Evolutionary conservation across 1,140 invertebrate genomes (phyloP).

Genomic region (Macrostomum lignano): DNA sequence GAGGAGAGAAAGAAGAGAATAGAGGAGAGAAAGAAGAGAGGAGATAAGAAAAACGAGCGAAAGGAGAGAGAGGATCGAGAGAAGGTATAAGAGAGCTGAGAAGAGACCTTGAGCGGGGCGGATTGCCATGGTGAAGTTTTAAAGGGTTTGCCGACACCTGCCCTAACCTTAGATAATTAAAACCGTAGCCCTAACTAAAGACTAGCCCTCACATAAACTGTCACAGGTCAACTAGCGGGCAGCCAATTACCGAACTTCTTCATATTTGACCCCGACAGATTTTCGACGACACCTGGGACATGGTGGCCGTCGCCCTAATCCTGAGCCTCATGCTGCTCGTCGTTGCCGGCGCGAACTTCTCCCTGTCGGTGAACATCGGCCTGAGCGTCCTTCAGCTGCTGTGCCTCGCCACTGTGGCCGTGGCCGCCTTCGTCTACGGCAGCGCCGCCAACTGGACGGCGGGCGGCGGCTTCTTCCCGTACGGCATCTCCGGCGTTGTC

Average conservation of each 20-base stretch:
- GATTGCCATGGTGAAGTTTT: too few species aligned
- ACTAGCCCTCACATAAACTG: too few species aligned
- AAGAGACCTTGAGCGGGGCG: too few species aligned
- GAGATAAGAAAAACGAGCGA: too few species aligned
- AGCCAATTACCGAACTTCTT: conserved; percentile 15
- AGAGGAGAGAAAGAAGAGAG: too few species aligned
- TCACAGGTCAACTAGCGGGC: too few species aligned
- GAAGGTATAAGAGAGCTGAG: too few species aligned
- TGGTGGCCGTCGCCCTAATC: conserved; percentile 38
- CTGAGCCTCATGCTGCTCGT: conserved; percentile 15
- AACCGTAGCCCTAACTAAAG: too few species aligned
- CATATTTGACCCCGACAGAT: conserved; percentile 4
- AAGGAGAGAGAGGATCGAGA: too few species aligned
- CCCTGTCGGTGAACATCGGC: conserved; percentile 38
- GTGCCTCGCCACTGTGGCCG: conserved; percentile 34
- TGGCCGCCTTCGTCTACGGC: conserved; percentile 12
- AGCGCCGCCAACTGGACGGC: conserved; percentile 10
- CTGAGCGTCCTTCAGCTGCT: conserved; percentile 37
- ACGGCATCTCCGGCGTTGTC: conserved; percentile 12
- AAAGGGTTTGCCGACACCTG: too few species aligned
- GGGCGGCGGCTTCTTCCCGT: conserved; percentile 14
- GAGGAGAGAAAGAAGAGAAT: too few species aligned
- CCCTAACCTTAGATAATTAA: too few species aligned
- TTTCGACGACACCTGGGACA: conserved; percentile 40
- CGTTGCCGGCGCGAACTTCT: conserved; percentile 50